A percentile compares a stretch with the other conserved stretches of the same genome.
phyloP scores from a whole-genome alignment of 2,888 invertebrate genomes.

The Phaedon cochleariae region DNA sequence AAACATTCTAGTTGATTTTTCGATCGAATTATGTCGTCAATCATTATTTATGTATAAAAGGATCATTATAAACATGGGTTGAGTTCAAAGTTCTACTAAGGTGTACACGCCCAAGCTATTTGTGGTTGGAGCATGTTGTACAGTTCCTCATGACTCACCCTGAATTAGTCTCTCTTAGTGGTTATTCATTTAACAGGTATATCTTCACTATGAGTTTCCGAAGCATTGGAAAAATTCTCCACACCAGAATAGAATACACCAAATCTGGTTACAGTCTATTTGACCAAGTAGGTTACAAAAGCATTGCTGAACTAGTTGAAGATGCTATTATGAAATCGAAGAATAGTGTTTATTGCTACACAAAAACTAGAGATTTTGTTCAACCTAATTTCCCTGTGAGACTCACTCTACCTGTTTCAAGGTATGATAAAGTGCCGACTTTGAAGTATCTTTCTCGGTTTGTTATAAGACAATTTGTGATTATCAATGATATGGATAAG shows the following conservation, averaged over 20 bases:
- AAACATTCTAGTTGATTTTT: too few species aligned
- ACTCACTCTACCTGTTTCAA: conserved; percentile 76
- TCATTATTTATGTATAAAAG: too few species aligned
- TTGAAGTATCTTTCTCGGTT: conserved; percentile 79
- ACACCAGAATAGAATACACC: conserved; percentile 78
- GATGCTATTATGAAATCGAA: conserved; percentile 77
- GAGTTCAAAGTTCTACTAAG: too few species aligned
- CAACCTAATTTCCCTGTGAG: conserved; percentile 78
- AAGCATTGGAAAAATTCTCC: conserved; percentile 71
- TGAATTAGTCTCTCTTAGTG: too few species aligned
- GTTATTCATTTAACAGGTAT: conserved; percentile 55
- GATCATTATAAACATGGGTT: too few species aligned
- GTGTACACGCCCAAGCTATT: too few species aligned
- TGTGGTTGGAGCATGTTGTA: too few species aligned
- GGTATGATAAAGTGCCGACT: conserved; percentile 75
- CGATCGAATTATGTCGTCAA: too few species aligned
- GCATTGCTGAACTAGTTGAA: conserved; percentile 77
- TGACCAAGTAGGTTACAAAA: conserved; percentile 61
- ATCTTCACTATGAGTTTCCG: conserved; percentile 80
- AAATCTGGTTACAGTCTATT: conserved; percentile 59
- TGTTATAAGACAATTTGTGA: conserved; percentile 74
- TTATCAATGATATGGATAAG: conserved; percentile 74
- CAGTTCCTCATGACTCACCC: too few species aligned
- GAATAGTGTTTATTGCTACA: conserved; percentile 77
- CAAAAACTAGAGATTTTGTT: conserved; percentile 70